A percentile compares a stretch with the other conserved stretches of the same genome.
phyloP scores from a whole-genome alignment of 2,888 invertebrate species.

The Gerris lacustris region DNA sequence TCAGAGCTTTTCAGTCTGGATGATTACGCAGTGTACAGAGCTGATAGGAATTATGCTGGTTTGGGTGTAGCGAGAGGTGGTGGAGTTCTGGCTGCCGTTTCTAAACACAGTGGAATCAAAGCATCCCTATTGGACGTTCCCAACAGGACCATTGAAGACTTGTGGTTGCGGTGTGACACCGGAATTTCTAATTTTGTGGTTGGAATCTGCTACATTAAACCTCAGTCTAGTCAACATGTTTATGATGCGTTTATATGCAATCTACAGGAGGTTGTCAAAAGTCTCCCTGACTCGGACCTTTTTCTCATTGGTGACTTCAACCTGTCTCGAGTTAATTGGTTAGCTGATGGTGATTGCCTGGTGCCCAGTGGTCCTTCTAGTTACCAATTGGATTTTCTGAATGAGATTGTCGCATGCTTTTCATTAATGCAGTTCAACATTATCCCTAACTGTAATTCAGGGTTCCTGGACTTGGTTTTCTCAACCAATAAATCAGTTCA shows the following conservation, averaged over 20 bases:
- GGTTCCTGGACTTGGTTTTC: neutral
- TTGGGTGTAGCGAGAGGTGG: neutral
- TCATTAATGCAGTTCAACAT: neutral
- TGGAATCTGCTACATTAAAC: neutral
- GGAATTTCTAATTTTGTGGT: neutral
- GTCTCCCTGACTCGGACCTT: neutral
- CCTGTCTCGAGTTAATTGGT: neutral
- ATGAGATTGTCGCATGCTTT: neutral
- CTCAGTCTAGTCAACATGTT: neutral
- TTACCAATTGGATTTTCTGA: neutral
- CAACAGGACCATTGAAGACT: neutral
- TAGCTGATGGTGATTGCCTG: too few relatives aligned
- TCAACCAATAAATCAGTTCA: neutral
- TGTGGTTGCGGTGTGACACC: neutral
- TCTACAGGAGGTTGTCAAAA: neutral
- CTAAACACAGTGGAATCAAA: neutral
- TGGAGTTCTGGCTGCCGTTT: neutral
- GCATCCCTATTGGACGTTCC: neutral
- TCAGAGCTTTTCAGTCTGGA: too few relatives aligned
- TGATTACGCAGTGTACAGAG: too few relatives aligned
- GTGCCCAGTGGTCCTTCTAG: neutral
- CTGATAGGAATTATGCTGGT: too few relatives aligned
- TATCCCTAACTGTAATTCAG: neutral
- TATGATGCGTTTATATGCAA: neutral
- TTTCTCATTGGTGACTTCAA: neutral